phyloP scores from a whole-genome alignment of 2,888 invertebrate species.

The Campoplex nolae region DNA sequence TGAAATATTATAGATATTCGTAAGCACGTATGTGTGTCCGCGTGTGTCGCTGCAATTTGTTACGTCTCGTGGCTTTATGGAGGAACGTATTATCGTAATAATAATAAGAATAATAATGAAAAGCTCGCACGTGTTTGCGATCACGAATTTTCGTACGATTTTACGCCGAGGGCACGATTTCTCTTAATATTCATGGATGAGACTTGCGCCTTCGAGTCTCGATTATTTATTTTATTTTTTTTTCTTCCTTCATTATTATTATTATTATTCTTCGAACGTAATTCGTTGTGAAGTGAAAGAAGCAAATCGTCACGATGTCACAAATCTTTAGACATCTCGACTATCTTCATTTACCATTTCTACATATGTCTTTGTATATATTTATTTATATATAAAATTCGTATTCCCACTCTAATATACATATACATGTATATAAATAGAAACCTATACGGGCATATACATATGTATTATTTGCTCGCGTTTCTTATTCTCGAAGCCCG shows the following conservation, averaged over 20 bases:
- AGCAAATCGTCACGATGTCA: neutral
- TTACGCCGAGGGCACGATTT: neutral
- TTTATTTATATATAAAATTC: neutral
- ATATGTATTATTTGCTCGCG: constrained; percentile 45
- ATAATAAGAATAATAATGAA: constrained; percentile 12
- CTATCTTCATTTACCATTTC: neutral
- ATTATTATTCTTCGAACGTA: neutral
- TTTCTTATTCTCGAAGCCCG: constrained; percentile 60
- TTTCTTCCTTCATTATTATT: neutral
- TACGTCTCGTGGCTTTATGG: neutral
- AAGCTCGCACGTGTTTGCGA: constrained; percentile 7
- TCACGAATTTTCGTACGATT: neutral
- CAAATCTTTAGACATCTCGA: neutral
- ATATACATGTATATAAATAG: neutral
- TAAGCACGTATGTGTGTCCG: neutral
- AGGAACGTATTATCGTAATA: neutral
- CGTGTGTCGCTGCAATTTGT: constrained; percentile 2
- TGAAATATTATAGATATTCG: neutral
- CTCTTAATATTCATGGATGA: neutral
- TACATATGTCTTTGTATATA: neutral
- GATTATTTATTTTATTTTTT: neutral
- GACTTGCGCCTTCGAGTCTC: constrained; percentile 1
- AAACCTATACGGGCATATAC: neutral
- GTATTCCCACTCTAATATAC: neutral
- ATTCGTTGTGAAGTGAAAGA: neutral